A percentile compares a stretch with the other conserved stretches of the same genome.
These are phyloP conservation scores for Dascyllus trimaculatus DNA, from an alignment of 2,113 vertebrate species.

Conservation along the genomic window DNA sequence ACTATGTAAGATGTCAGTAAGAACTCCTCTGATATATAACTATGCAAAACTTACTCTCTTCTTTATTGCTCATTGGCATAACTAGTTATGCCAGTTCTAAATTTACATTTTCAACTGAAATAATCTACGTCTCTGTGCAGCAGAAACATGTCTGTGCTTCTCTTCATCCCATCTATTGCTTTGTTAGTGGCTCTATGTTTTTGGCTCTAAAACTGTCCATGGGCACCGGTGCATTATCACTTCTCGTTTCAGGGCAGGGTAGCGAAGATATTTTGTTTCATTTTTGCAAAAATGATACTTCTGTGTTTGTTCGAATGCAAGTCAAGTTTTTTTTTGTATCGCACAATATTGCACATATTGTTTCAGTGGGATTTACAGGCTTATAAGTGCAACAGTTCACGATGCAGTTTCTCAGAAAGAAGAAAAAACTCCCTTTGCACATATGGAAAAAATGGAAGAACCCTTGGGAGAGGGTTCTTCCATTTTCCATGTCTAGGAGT, in stretches of 20 bases:
- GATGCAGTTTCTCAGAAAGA: constrained; percentile 3
- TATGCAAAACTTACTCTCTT: background rate
- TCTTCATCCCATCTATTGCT: background rate
- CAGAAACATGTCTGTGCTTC: background rate
- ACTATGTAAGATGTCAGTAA: constrained; percentile 5
- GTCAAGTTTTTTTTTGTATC: background rate
- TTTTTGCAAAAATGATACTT: background rate
- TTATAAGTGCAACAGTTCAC: background rate
- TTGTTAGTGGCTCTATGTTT: constrained; percentile 9
- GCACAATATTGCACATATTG: background rate
- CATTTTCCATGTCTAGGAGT: constrained; percentile 4
- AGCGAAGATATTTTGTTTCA: background rate
- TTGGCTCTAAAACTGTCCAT: constrained; percentile 15
- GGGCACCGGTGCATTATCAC: constrained; percentile 26
- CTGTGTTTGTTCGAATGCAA: background rate
- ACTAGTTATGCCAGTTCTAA: constrained; percentile 33
- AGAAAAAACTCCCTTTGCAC: background rate
- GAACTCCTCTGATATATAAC: background rate
- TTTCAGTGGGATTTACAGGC: background rate
- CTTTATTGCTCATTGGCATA: background rate
- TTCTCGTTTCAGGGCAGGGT: constrained; percentile 46
- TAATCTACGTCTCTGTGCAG: background rate
- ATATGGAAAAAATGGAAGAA: constrained; percentile 10
- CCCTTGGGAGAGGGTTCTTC: constrained; percentile 22
- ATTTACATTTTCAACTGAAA: constrained; percentile 29